Evolutionary conservation across 2,113 vertebrate species (phyloP), one percentile per base, ranked within the genome.

Genomic region (Oreochromis tanganicae): DNA sequence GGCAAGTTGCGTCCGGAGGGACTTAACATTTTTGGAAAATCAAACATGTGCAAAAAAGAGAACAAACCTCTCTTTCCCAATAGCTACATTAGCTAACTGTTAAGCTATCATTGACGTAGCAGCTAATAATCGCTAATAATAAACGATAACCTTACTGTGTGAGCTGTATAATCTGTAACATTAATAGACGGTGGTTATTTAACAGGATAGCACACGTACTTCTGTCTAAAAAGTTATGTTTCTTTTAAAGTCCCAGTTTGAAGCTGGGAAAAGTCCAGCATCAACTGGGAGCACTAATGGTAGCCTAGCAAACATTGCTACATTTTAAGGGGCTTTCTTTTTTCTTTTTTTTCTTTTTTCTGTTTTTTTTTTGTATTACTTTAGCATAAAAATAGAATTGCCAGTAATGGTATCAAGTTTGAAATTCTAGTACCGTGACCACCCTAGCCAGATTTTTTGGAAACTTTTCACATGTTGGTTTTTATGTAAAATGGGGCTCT

Each of bases 391-490:
- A 73, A 17, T 7, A 73, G 68, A 27, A 46, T 46, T 46, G 13
- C 0, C 14, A 29, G 41, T 29, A 24, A 73, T 73, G 14, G 24
- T 14, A 75, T 29, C 0, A 1, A 12, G 6, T 29, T 75, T 75
- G 24, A 48, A 48, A 75, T 19, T 75, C 14, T 48, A 19, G 16
- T 50, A 75, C 14, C 1, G 1, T 75, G 3, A 5, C 16, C 16
- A 48, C 27, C 19, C 9, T 5, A 19, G 11, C 87, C 71, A 82
- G 3, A 82, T 50, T 14, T 80, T 81, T 71, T 52, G 8, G 68
- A 91, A 91, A 86, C 38, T 52, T 46, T 87, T 78, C 16, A 75
- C 24, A 5, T 41, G 52, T 46, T 36, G 27, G 82, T 79, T 73
- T 73, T 32, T 17, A 13, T 27, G 27, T 85, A 71, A 89, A 85